Conservation (phyloP, 2,888 invertebrate genomes). For the Adineta ricciae region DNA sequence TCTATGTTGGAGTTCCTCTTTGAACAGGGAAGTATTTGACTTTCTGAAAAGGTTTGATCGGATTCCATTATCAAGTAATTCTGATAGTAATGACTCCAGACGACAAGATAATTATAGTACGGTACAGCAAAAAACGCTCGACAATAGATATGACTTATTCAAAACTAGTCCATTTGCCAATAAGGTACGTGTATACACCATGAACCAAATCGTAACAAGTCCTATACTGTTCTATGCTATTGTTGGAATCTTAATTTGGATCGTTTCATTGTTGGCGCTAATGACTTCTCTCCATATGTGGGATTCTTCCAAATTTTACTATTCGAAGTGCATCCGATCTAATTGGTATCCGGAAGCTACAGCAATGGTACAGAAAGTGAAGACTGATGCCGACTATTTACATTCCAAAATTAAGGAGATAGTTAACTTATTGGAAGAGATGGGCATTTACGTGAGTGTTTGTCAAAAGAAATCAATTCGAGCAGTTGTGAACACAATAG, state of each 20-base stretch:
- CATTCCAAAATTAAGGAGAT: not conserved
- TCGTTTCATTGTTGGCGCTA: not conserved
- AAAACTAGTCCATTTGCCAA: not conserved
- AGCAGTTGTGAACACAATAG: not conserved
- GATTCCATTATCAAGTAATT: not conserved
- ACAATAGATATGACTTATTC: no score
- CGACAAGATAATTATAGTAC: not conserved
- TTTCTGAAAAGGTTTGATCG: not conserved
- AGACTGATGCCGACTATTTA: not conserved
- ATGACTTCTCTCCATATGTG: not conserved
- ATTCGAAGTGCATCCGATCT: not conserved
- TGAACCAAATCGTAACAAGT: not conserved
- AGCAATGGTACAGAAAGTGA: not conserved
- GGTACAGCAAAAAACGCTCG: no score
- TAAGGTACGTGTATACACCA: not conserved
- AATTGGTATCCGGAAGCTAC: not conserved
- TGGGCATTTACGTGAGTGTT: not conserved
- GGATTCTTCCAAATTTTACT: not conserved
- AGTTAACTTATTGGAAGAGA: not conserved
- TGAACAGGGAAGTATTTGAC: not conserved
- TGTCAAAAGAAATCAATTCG: not conserved
- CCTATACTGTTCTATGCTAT: not conserved
- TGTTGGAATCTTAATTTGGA: not conserved
- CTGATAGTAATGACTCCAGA: not conserved
- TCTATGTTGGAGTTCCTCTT: not conserved